Conservation (phyloP, 2,113 vertebrate species). For the Gymnorhina tibicen region DNA sequence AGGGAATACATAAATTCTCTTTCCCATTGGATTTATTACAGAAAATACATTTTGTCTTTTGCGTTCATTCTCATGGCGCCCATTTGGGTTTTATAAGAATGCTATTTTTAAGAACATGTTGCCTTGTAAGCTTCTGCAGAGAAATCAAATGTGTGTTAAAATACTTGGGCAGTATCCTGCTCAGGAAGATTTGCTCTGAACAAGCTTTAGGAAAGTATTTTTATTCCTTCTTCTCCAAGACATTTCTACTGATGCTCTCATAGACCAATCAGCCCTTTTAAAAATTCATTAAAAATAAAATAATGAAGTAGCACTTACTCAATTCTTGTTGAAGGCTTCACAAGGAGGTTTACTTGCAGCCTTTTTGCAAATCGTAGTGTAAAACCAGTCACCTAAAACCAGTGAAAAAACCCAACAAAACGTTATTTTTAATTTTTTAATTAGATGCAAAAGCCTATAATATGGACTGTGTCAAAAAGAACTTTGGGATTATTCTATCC, state of each 20-base stretch:
- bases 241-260: background rate
- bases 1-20: background rate
- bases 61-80: background rate
- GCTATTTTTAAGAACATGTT: background rate
- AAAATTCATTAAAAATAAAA: background rate
- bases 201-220: background rate
- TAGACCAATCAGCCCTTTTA: background rate
- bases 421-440: background rate
- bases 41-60: background rate
- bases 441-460: background rate
- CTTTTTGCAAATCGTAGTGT: slow-evolving; percentile 90
- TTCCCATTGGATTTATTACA: background rate
- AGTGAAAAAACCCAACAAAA: background rate
- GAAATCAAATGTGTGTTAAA: background rate
- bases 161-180: background rate
- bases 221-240: background rate
- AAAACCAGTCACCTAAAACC: slow-evolving; percentile 86
- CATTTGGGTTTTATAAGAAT: background rate
- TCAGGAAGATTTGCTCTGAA: background rate
- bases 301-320: slow-evolving; percentile 73
- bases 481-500: background rate
- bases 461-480: background rate
- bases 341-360: slow-evolving; percentile 88
- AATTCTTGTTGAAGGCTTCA: slow-evolving; percentile 75
- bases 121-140: background rate